A percentile compares a stretch with the other conserved stretches of the same genome.
These are phyloP conservation scores for Scophthalmus maximus DNA, from an alignment of 2,113 vertebrate genomes.

Conservation along the genomic window DNA sequence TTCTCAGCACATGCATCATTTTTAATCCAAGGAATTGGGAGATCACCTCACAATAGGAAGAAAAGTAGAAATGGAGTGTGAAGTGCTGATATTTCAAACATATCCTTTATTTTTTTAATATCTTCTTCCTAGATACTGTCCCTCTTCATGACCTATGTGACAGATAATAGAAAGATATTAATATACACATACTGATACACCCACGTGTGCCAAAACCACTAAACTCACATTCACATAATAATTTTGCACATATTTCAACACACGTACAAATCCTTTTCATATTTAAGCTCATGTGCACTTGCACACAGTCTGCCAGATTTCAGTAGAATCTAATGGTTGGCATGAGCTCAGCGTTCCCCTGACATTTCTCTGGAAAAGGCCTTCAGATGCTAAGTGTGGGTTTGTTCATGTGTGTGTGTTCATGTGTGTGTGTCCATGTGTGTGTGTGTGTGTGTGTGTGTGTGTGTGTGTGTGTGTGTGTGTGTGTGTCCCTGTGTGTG, in stretches of 20 bases:
- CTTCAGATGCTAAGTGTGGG: conserved; percentile 44
- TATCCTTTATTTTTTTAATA: conserved; percentile 15
- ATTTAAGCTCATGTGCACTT: conserved; percentile 20
- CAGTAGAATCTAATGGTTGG: conserved; percentile 66
- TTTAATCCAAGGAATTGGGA: neutral
- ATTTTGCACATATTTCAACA: conserved; percentile 3
- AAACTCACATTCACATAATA: neutral
- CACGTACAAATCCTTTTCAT: conserved; percentile 15
- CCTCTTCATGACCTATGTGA: conserved; percentile 30
- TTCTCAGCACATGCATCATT: too few species aligned
- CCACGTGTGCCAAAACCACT: neutral
- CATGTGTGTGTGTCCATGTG: neutral
- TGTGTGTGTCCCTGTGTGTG: conserved; percentile 21
- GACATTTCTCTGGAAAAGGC: conserved; percentile 71
- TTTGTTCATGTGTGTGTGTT: conserved; percentile 10
- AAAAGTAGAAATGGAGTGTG: neutral
- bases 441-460: conserved; percentile 23
- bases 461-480: neutral
- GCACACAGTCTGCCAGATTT: conserved; percentile 39
- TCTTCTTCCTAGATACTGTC: neutral
- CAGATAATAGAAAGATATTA: conserved; percentile 42
- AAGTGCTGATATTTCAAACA: neutral
- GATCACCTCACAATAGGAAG: neutral
- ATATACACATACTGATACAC: conserved; percentile 9
- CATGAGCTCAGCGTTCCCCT: conserved; percentile 66